These are phyloP conservation scores for Orientallactaga bullata DNA, from an alignment of 2,113 vertebrate species.

Conservation along the genomic window DNA sequence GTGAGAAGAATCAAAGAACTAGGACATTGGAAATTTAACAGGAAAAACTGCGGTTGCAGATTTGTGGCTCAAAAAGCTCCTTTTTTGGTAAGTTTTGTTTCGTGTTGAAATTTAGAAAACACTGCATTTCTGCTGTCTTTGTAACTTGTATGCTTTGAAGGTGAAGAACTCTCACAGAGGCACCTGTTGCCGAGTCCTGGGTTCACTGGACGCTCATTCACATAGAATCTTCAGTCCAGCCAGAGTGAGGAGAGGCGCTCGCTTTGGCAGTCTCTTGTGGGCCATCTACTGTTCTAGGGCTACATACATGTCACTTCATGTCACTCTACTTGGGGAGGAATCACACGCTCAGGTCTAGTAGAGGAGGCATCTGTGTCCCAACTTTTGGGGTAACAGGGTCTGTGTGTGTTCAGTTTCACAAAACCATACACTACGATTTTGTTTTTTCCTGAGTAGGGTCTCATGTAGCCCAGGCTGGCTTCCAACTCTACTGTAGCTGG, in stretches of 20 bases:
- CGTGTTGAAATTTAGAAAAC: not conserved
- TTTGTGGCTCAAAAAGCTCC: not conserved
- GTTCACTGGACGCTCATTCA: accelerated
- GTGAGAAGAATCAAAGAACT: accelerated
- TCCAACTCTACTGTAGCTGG: not conserved
- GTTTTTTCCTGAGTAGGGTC: not conserved
- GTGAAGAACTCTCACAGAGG: accelerated
- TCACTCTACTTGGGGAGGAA: accelerated
- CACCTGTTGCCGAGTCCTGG: accelerated
- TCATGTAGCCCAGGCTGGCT: not conserved
- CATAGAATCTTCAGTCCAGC: accelerated
- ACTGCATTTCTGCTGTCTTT: accelerated
- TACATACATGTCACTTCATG: accelerated
- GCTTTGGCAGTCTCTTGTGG: accelerated
- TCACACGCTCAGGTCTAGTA: accelerated
- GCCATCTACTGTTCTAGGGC: accelerated
- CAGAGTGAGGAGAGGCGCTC: accelerated
- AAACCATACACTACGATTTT: not conserved
- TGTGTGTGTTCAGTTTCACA: too few species aligned
- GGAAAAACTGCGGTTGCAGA: not conserved
- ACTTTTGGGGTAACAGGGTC: accelerated
- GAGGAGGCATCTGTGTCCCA: accelerated
- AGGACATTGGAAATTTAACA: not conserved
- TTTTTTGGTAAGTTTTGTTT: conserved; percentile 6
- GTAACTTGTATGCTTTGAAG: not conserved